Evolutionary conservation across 2,113 vertebrate genomes (phyloP).

Genomic region (Lampris incognitus): DNA sequence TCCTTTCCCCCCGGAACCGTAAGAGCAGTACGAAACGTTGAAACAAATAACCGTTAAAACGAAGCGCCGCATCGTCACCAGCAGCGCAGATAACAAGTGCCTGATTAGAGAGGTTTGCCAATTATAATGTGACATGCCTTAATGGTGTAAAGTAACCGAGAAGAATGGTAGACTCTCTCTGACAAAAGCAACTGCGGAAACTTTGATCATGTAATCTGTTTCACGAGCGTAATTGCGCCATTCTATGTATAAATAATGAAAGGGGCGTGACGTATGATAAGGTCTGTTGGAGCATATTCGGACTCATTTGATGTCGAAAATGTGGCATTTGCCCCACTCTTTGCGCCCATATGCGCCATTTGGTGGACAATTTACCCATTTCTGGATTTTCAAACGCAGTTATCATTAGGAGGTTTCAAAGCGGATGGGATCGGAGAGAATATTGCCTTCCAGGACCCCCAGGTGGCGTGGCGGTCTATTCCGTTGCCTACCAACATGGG

Average conservation of each 20-base stretch:
- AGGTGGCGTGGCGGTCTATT: no score
- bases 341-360: neutral
- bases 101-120: slow-evolving; percentile 50
- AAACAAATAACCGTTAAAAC: slow-evolving; percentile 62
- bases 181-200: slow-evolving; percentile 43
- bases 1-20: neutral
- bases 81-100: slow-evolving; percentile 54
- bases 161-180: slow-evolving; percentile 51
- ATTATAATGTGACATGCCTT: slow-evolving; percentile 49
- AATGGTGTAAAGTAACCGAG: slow-evolving; percentile 49
- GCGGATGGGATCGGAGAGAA: slow-evolving; percentile 12
- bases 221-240: slow-evolving; percentile 55
- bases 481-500: no score
- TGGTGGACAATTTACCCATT: slow-evolving; percentile 6
- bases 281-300: slow-evolving; percentile 17
- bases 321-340: neutral
- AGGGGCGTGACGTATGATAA: slow-evolving; percentile 17
- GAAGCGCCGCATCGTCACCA: slow-evolving; percentile 45
- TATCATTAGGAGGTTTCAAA: slow-evolving; percentile 4
- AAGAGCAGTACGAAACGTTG: slow-evolving; percentile 19
- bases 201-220: slow-evolving; percentile 62
- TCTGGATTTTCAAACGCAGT: neutral
- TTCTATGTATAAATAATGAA: slow-evolving; percentile 49
- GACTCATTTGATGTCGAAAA: neutral
- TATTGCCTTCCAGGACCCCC: no score